A percentile compares a stretch with the other conserved stretches of the same genome.
phyloP scores from a whole-genome alignment of 2,888 invertebrate species.

The Cetonia aurata region DNA sequence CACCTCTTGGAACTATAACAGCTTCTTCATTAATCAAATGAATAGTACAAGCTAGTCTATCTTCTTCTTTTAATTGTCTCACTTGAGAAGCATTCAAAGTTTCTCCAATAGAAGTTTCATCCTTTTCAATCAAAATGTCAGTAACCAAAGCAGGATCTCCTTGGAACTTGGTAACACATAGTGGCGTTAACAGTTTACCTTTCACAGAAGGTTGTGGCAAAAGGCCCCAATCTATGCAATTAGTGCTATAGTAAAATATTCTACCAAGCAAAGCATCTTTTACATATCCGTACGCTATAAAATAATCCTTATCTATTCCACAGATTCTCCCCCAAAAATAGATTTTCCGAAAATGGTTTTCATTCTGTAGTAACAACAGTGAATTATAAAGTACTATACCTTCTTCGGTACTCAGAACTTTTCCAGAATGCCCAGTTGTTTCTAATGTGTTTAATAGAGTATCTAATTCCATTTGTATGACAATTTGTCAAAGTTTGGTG shows the following conservation, averaged over 20 bases:
- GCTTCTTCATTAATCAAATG: constrained; percentile 81
- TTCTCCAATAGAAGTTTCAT: constrained; percentile 69
- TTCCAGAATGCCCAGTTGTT: constrained; percentile 74
- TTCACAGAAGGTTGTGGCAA: constrained; percentile 69
- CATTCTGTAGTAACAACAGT: constrained; percentile 81
- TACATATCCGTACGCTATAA: constrained; percentile 83
- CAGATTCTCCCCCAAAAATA: constrained; percentile 91
- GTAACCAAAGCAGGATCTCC: constrained; percentile 68
- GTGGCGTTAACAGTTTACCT: constrained; percentile 64
- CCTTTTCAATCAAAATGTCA: constrained; percentile 68
- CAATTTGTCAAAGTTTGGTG: constrained; percentile 6
- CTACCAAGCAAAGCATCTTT: constrained; percentile 80
- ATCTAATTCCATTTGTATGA: constrained; percentile 69
- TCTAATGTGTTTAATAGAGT: constrained; percentile 69
- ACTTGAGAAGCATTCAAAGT: constrained; percentile 67
- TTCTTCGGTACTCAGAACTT: constrained; percentile 80
- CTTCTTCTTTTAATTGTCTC: constrained; percentile 80
- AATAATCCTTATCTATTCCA: constrained; percentile 83
- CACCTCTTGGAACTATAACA: constrained; percentile 83
- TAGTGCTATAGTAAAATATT: constrained; percentile 82
- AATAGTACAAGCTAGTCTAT: constrained; percentile 79
- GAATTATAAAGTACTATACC: constrained; percentile 82
- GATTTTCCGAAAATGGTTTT: constrained; percentile 85
- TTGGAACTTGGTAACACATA: constrained; percentile 64
- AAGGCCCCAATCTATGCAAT: constrained; percentile 78